A percentile compares a stretch with the other conserved stretches of the same genome.
Conservation (phyloP, 2,113 vertebrate species). For the Hirundichthys speculiger region DNA sequence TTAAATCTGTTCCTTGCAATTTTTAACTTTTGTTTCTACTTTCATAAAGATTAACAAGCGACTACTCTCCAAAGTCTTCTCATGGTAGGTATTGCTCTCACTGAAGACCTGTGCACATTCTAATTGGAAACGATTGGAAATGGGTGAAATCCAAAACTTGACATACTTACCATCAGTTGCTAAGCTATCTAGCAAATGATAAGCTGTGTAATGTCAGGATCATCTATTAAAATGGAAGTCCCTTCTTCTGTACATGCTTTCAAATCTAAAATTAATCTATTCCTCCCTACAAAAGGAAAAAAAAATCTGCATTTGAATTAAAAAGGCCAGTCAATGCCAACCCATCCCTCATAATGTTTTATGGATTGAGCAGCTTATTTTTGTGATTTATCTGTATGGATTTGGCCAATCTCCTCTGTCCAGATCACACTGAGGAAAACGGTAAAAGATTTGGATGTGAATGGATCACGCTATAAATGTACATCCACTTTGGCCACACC, state of each 20-base stretch:
- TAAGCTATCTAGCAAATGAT: conserved; percentile 18
- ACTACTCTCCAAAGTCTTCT: conserved; percentile 2
- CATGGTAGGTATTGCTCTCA: neutral
- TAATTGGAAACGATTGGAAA: neutral
- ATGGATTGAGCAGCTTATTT: conserved; percentile 71
- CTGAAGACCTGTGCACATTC: no score
- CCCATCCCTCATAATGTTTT: conserved; percentile 47
- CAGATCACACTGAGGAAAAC: conserved; percentile 53
- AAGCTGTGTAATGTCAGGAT: conserved; percentile 30
- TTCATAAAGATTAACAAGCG: no score
- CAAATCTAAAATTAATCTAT: conserved; percentile 57
- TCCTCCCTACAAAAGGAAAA: conserved; percentile 19
- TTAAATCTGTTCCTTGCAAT: no score
- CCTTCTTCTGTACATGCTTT: conserved; percentile 20
- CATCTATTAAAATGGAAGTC: conserved; percentile 59
- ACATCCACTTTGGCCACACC: conserved; percentile 38
- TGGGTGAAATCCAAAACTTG: conserved; percentile 1
- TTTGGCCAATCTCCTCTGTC: conserved; percentile 62
- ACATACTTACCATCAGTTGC: conserved; percentile 13
- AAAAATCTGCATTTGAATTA: conserved; percentile 73
- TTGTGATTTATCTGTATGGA: conserved; percentile 70
- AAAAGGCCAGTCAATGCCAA: conserved; percentile 55
- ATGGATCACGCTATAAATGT: conserved; percentile 56
- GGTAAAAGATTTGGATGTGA: conserved; percentile 19
- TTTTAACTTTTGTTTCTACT: no score